Percentiles rank a stretch among this genome's conserved stretches.
Evolutionary conservation across 2,888 invertebrate species (phyloP).

Genomic region (Pomacea canaliculata): DNA sequence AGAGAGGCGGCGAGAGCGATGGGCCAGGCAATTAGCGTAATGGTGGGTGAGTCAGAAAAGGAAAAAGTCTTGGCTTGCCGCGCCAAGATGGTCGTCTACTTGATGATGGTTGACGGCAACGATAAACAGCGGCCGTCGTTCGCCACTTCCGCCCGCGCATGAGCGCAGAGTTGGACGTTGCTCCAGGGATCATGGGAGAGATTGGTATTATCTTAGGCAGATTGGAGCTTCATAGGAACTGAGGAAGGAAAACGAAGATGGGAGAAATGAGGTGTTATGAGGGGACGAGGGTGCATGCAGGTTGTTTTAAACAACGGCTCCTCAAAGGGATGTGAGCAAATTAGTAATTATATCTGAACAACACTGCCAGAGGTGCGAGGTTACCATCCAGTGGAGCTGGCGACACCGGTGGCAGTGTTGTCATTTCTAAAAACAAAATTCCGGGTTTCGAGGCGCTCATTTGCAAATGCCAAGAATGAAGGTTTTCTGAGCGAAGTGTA

Average conservation of each 20-base stretch:
- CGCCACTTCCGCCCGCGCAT: conserved; percentile 19
- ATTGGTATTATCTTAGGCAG: conserved; percentile 3
- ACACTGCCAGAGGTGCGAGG: no score
- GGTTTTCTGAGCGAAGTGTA: no score
- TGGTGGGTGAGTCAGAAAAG: conserved; percentile 25
- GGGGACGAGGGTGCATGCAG: no score
- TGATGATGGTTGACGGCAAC: conserved; percentile 11
- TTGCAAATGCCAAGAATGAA: no score
- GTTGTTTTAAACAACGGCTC: no score
- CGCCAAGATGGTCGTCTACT: conserved; percentile 8
- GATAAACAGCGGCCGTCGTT: conserved; percentile 9
- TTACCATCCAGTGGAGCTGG: no score
- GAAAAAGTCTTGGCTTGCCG: conserved; percentile 17
- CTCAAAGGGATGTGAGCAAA: no score
- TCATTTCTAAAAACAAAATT: no score
- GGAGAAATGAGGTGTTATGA: conserved; percentile 1
- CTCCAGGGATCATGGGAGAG: conserved; percentile 4
- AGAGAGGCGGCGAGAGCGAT: conserved; percentile 5
- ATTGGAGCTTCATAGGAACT: not conserved
- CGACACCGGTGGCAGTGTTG: no score
- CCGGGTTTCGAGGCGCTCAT: no score
- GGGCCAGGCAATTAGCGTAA: conserved; percentile 25
- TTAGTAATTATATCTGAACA: no score
- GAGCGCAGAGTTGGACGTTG: conserved; percentile 12
- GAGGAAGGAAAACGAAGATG: not conserved